phyloP scores from a whole-genome alignment of 2,113 vertebrate genomes.

The Nibea albiflora region DNA sequence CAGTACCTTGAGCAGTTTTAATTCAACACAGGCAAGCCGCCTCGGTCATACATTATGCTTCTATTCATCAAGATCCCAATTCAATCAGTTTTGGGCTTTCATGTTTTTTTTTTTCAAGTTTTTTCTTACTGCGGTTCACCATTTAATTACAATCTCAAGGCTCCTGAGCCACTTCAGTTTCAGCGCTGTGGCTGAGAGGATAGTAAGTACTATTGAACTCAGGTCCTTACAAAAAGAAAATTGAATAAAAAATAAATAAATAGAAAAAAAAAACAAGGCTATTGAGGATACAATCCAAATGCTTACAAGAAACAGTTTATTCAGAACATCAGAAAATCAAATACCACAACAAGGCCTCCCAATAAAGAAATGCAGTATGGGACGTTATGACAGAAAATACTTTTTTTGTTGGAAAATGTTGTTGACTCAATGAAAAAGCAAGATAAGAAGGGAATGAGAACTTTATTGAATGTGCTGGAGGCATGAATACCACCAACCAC shows the following conservation, averaged over 20 bases:
- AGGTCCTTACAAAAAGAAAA: slow-evolving; percentile 38
- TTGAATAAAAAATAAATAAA: slow-evolving; percentile 48
- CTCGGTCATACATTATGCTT: slow-evolving; percentile 10
- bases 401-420: slow-evolving; percentile 39
- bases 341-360: slow-evolving; percentile 54
- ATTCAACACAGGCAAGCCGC: slow-evolving; percentile 30
- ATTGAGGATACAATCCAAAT: slow-evolving; percentile 56
- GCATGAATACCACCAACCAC: slow-evolving; percentile 23
- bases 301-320: slow-evolving; percentile 56
- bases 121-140: slow-evolving; percentile 55
- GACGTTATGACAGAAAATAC: slow-evolving; percentile 37
- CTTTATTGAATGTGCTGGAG: slow-evolving; percentile 13
- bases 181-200: slow-evolving; percentile 50
- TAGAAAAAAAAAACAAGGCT: slow-evolving; percentile 46
- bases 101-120: slow-evolving; percentile 54
- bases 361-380: slow-evolving; percentile 15
- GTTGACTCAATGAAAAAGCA: slow-evolving; percentile 28
- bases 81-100: slow-evolving; percentile 62
- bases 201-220: slow-evolving; percentile 52
- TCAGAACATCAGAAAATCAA: slow-evolving; percentile 67
- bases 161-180: slow-evolving; percentile 67
- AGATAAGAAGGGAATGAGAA: neutral
- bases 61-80: slow-evolving; percentile 58
- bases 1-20: slow-evolving; percentile 16
- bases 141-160: slow-evolving; percentile 79